Percentiles rank a stretch among this genome's conserved stretches.
Evolutionary conservation across 1,140 invertebrate species (phyloP).

Genomic region (Plodia interpunctella): DNA sequence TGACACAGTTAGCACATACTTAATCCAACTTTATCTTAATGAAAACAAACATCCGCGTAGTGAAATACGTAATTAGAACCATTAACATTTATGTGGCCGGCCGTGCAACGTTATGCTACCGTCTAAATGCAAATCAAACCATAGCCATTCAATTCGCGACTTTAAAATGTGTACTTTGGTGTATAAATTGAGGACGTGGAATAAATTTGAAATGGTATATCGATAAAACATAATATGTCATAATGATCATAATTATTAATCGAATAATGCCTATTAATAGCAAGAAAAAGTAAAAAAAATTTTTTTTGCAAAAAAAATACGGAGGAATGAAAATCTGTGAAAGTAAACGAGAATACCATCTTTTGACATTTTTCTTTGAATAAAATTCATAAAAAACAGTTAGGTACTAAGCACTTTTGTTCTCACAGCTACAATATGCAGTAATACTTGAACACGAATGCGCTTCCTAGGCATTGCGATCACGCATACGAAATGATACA

Average conservation of each 20-base stretch:
- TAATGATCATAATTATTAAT: too few relatives aligned
- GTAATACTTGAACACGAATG: constrained; percentile 34
- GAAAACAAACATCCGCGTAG: constrained; percentile 24
- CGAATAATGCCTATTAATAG: too few relatives aligned
- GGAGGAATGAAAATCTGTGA: too few relatives aligned
- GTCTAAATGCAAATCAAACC: constrained; percentile 28
- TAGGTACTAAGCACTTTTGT: too few relatives aligned
- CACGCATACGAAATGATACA: constrained; percentile 55
- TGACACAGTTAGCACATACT: constrained; percentile 1
- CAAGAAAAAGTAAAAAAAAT: too few relatives aligned
- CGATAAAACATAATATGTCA: not conserved
- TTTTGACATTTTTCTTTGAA: too few relatives aligned
- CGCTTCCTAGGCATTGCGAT: constrained; percentile 57
- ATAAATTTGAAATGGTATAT: not conserved
- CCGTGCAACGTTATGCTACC: constrained; percentile 18
- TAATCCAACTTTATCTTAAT: constrained; percentile 13
- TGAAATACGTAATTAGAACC: constrained; percentile 19
- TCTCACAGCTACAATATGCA: not conserved
- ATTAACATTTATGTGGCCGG: constrained; percentile 25
- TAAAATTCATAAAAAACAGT: too few relatives aligned
- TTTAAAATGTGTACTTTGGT: not conserved
- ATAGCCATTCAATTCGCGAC: constrained; percentile 26
- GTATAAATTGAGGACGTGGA: not conserved
- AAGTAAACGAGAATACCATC: too few relatives aligned
- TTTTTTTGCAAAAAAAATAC: too few relatives aligned